phyloP scores from a whole-genome alignment of 2,797 vertebrate genomes.

The Gorsachius magnificus region DNA sequence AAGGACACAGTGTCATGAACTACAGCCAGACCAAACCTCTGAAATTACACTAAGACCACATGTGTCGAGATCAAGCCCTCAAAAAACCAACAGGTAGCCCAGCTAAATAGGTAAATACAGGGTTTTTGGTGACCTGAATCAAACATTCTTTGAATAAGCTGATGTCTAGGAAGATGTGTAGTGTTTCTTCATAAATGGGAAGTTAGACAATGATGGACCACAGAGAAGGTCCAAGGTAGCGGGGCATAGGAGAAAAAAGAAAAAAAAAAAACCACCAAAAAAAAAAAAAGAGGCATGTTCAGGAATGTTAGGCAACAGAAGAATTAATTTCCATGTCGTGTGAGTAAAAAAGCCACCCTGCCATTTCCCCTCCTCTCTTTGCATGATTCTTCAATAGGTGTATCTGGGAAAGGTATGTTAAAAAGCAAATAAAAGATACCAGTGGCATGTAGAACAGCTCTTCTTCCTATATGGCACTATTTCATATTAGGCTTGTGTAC shows the following conservation, averaged over 20 bases:
- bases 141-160: background rate
- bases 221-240: fast-evolving
- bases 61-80: background rate
- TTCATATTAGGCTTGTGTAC: background rate
- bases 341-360: background rate
- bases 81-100: background rate
- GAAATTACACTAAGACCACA: background rate
- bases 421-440: background rate
- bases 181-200: background rate
- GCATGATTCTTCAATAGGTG: background rate
- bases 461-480: background rate
- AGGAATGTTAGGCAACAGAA: background rate
- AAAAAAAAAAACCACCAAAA: background rate
- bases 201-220: background rate
- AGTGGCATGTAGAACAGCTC: background rate
- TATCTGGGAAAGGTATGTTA: background rate
- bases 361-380: background rate
- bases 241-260: background rate
- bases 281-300: background rate
- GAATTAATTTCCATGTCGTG: background rate
- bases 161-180: background rate
- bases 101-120: background rate
- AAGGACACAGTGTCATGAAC: background rate
- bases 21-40: background rate
- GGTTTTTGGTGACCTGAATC: background rate